These are phyloP conservation scores for Hemichromis elongatus DNA, from an alignment of 2,113 vertebrate species.

Conservation along the genomic window DNA sequence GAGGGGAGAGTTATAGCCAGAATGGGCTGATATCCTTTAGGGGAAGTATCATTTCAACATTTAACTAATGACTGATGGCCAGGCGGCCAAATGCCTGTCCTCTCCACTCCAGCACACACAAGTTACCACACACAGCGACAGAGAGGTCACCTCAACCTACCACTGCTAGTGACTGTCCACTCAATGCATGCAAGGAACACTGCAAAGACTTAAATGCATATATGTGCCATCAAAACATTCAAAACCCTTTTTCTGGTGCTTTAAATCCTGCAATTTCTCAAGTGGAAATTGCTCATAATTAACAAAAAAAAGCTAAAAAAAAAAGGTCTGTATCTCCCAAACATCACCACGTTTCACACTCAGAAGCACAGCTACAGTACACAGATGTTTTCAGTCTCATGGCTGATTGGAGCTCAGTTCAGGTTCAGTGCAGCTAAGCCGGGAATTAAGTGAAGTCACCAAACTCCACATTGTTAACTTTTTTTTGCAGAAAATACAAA, in stretches of 20 bases:
- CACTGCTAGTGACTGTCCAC: background rate
- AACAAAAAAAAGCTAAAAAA: too few species aligned
- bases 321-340: background rate
- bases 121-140: background rate
- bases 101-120: background rate
- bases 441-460: background rate
- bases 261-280: background rate
- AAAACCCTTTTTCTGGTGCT: background rate
- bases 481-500: background rate
- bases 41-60: conserved; percentile 40
- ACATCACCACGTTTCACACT: background rate
- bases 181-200: background rate
- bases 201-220: background rate
- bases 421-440: background rate
- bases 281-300: background rate
- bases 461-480: background rate
- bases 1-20: conserved; percentile 21
- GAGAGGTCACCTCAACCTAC: conserved; percentile 37
- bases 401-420: background rate
- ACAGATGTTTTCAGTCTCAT: background rate
- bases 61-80: conserved; percentile 51
- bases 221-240: background rate
- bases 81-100: background rate
- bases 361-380: background rate
- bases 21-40: conserved; percentile 27